Base-by-base conservation (phyloP, 1,140 invertebrate species). In the Heliconius eleuchia region DNA sequence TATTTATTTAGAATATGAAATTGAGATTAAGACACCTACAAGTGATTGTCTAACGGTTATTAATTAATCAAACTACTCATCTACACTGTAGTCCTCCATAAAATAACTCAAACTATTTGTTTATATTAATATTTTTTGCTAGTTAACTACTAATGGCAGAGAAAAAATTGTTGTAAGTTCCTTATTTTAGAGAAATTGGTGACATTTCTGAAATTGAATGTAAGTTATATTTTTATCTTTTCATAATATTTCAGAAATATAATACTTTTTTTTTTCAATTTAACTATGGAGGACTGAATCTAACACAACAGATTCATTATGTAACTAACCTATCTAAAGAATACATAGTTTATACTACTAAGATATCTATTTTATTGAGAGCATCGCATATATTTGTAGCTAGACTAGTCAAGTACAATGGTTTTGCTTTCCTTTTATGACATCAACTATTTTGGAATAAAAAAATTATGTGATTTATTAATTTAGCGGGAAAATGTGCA, bases 1-100 rank as follows among this genome's bases (percentile, higher is more conserved):
- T 81, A 74, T 84, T 19, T 85, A 88, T 88, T 91, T 91, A 89
- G 87, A 92, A 91, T 89, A 84, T 85, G 79, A 81, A 86, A 85
- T 86, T 84, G 79, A 84, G 84, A 87, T 74, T 85, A 87, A 86
- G 81, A 87, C 83, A 84, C 82, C 85, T 87, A 86, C 83, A 73
- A 83, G 76, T 75, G 82, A 86, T 80, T 79, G 77, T 83, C 83
- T 85, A 84, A 74, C 77, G 73, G 72, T 73, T 77, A 79, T 46
- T 79, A 73, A 60, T 19, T 76, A 79, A 74, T 74, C 55, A 52
- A 73, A 78, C 39, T 55, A 71, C 70, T 71, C 11, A 50, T 18
- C 50, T 76, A 76, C 66, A 19, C 71, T 9, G 37, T 42, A 71
- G 27, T 46, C 37, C 27, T 76, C 66, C 60, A 71, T 39, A 77